phyloP scores from a whole-genome alignment of 2,888 invertebrate genomes.

The Plusia festucae region DNA sequence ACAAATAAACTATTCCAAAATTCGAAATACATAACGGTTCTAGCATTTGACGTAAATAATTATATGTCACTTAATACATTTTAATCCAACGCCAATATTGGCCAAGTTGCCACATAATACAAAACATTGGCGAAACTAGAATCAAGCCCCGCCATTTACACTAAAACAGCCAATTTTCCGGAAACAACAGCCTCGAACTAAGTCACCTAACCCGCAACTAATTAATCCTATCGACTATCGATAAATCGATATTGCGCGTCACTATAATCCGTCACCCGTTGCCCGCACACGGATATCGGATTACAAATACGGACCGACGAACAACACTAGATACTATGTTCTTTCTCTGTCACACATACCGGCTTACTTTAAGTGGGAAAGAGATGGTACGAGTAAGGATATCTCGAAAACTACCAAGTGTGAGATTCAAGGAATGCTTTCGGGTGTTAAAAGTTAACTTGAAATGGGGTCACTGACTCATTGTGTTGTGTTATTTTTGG shows the following conservation, averaged over 20 bases:
- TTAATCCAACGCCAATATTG: background rate
- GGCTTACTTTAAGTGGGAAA: conserved; percentile 36
- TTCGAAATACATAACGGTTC: background rate
- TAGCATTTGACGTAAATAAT: no score
- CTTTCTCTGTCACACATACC: conserved; percentile 53
- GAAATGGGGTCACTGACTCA: conserved; percentile 47
- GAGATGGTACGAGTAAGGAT: conserved; percentile 72
- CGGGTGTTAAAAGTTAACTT: conserved; percentile 42
- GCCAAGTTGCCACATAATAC: background rate
- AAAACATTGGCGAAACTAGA: background rate
- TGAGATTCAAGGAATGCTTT: conserved; percentile 69
- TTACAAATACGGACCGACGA: conserved; percentile 75
- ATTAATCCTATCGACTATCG: conserved; percentile 54
- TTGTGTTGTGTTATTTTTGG: conserved; percentile 42
- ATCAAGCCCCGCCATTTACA: conserved; percentile 19
- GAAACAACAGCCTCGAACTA: conserved; percentile 35
- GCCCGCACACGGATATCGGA: conserved; percentile 80
- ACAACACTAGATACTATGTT: conserved; percentile 61
- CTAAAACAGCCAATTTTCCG: conserved; percentile 35
- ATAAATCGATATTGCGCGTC: conserved; percentile 59
- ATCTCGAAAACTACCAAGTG: conserved; percentile 81
- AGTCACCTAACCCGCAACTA: conserved; percentile 47
- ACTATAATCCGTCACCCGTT: conserved; percentile 66
- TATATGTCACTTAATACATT: background rate
- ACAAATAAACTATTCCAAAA: background rate